Evolutionary conservation across 1,140 invertebrate genomes (phyloP), one percentile per base, ranked within the genome.

Genomic region (Brachionus paranguensis): DNA sequence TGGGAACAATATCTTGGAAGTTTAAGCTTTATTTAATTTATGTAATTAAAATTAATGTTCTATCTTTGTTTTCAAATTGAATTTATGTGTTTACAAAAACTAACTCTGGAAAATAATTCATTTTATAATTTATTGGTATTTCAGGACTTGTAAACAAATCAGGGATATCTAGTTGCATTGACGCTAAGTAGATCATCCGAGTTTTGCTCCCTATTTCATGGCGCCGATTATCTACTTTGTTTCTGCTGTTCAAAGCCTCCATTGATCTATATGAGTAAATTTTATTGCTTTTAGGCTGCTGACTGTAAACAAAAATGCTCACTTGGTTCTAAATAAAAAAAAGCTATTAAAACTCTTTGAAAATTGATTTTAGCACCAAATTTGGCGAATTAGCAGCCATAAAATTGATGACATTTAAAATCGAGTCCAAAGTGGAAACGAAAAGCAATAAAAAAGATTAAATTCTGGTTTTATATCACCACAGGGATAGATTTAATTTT

Each of bases 231-330:
- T 72, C 68, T 72, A 20, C 43, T 7, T 17, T 17, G 4, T 37
- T 37, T 1, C 33, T 37, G 33, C 33, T 43, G 8, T 6, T 43
- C 6, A 12, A 43, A 72, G 41, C 37, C 37, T 43, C 10, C 53
- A 72, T 72, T 72, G 68, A 72, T 72, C 68, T 72, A 72, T 72
- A 72, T 72, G 68, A 72, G 68, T 72, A 41, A 6, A 41, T 72
- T 72, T 72, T 72, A 72, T 72, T 72, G 33, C 37, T 72, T 37
- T 72, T 24, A 41, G 41, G 20, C 37, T 72, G 37, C 68, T 72
- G 68, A 12, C 37, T 72, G 65, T n/a, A 41, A 60, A 60, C 53
- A 60, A 53, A 53, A 53, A 17, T 60, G 53, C 53, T 60, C 53
- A 60, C 53, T 60, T 60, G 53, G 53, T 20, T 60, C 17, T 20